Conservation (phyloP, 2,888 invertebrate genomes). For the Protonemura montana region DNA sequence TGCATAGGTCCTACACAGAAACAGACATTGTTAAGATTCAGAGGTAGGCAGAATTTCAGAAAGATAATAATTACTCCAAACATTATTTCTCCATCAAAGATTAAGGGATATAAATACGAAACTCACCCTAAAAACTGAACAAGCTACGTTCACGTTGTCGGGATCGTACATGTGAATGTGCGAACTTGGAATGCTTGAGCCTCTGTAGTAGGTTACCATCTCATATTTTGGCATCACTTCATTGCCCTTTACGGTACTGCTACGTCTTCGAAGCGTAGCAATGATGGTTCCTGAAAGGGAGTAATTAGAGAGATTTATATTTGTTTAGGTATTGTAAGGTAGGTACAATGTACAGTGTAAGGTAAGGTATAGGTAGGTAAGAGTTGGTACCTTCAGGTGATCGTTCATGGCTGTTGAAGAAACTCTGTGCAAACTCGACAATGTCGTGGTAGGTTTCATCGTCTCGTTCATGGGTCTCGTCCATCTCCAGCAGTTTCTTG, state of each 20-base stretch:
- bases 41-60: too few species aligned
- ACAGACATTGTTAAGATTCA: background rate
- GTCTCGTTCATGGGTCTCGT: conserved; percentile 64
- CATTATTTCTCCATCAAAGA: too few species aligned
- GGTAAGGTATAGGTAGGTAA: too few species aligned
- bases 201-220: conserved; percentile 90
- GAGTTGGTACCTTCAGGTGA: conserved; percentile 75
- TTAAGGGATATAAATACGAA: too few species aligned
- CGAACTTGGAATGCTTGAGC: conserved; percentile 87
- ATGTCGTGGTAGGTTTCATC: conserved; percentile 77
- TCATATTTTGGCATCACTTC: conserved; percentile 89
- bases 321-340: too few species aligned
- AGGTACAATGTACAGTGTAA: too few species aligned
- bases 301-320: too few species aligned
- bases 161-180: conserved; percentile 96
- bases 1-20: conserved; percentile 78
- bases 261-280: conserved; percentile 82
- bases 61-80: too few species aligned
- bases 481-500: conserved; percentile 83
- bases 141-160: conserved; percentile 89
- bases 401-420: conserved; percentile 88
- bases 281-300: conserved; percentile 70
- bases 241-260: conserved; percentile 70
- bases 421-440: conserved; percentile 91
- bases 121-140: conserved; percentile 87